Conservation (phyloP, 2,888 invertebrate genomes). For the Platynereis dumerilii region DNA sequence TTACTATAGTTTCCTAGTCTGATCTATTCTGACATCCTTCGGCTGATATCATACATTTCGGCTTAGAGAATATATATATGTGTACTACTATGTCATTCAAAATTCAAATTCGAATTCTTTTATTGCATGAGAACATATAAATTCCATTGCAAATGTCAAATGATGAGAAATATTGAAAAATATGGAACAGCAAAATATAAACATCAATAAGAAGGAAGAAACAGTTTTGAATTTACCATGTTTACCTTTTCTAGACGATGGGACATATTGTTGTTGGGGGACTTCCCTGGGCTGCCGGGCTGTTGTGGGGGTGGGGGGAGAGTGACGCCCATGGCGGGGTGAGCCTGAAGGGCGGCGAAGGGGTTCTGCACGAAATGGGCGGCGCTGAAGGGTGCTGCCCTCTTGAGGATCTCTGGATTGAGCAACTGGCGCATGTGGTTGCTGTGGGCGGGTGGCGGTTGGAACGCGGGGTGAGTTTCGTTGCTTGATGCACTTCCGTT, state of each 20-base stretch:
- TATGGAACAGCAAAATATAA: too few species aligned
- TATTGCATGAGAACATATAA: too few species aligned
- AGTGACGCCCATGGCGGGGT: background rate
- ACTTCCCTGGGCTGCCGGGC: conserved; percentile 1
- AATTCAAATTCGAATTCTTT: too few species aligned
- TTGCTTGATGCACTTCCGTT: conserved; percentile 2
- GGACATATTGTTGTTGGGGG: conserved; percentile 5
- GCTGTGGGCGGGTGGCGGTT: conserved; percentile 28
- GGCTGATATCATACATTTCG: too few species aligned
- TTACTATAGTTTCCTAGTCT: too few species aligned
- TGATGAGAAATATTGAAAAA: too few species aligned
- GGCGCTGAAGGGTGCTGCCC: conserved; percentile 16
- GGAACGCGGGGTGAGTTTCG: conserved; percentile 13
- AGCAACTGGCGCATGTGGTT: conserved; percentile 26
- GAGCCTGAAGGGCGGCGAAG: conserved; percentile 16
- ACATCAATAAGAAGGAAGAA: too few species aligned
- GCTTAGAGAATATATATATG: too few species aligned
- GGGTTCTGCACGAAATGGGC: conserved; percentile 25
- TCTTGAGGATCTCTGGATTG: conserved; percentile 10
- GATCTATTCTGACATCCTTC: too few species aligned
- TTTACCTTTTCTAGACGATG: conserved; percentile 15
- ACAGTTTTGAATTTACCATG: too few species aligned
- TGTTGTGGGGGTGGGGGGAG: conserved; percentile 14
- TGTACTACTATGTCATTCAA: too few species aligned
- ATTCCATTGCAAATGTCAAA: too few species aligned